Evolutionary conservation across 2,113 vertebrate genomes (phyloP), one percentile per base, ranked within the genome.

Genomic region (Apistogramma diplotaenia): DNA sequence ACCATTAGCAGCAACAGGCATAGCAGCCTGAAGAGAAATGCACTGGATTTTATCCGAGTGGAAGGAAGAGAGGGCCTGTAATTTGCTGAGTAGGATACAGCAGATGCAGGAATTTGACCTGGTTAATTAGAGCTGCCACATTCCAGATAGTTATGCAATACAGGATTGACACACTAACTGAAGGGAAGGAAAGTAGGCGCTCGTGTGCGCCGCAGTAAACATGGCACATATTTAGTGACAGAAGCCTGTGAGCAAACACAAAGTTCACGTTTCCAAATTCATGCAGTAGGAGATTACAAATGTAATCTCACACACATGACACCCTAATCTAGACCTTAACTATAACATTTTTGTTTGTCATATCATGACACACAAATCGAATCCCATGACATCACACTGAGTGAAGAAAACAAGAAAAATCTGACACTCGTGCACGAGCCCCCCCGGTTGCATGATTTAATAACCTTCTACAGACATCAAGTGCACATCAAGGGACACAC

Each of bases 131-230:
- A 21, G 71, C 53, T 87, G 82, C 76, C 74, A 51, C 61, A 54
- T 74, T 23, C 0, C 6, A 37, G 55, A 65, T 43, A 10, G 83
- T 88, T 90, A 80, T 57, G 23, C 85, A 83, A 90, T 35, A 23
- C 71, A 57, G 75, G 82, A 85, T 43, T 85, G 85, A 91, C 87
- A 90, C 78, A 82, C n/a, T 83, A 71, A 85, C 61, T 60, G 74
- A 62, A 33, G 18, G 43, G 6, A 46, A 15, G 35, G 19, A n/a
- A 29, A n/a, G 25, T 1, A 51, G 49, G 6, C 70, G 73, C 40
- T 78, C 6, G 1, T 70, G 70, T 81, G 51, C 46, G 19, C 11
- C 0, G 53, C 67, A 10, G 49, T 76, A 61, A 15, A 21, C 8
- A 21, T 16, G 57, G 74, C 57, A 33, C 23, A 23, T 7, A 54